phyloP scores from a whole-genome alignment of 64 coral and sea anemone genomes.

The Montipora capricornis region DNA sequence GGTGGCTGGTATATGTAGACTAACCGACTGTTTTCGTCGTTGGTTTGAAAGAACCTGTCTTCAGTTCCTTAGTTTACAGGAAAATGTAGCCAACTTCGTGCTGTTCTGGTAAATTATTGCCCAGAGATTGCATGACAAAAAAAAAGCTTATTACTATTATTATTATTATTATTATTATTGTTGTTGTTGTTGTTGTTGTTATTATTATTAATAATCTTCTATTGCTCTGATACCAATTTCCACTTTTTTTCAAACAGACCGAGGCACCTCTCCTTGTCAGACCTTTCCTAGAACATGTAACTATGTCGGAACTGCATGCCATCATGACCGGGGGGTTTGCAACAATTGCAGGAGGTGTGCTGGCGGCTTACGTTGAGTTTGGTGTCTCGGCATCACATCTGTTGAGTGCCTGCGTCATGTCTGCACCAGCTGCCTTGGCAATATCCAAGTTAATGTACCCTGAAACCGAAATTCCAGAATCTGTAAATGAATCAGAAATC shows the following conservation, averaged over 20 bases:
- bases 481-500: conserved; percentile 80
- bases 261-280: conserved; percentile 88
- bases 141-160: too few relatives aligned
- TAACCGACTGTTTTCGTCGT: too few relatives aligned
- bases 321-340: conserved; percentile 97
- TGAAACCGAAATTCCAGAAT: conserved; percentile 83
- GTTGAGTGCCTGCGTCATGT: conserved; percentile 93
- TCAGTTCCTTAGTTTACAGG: too few relatives aligned
- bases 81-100: too few relatives aligned
- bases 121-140: too few relatives aligned
- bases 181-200: too few relatives aligned
- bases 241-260: conserved; percentile 53
- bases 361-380: conserved; percentile 90
- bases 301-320: conserved; percentile 94
- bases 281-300: conserved; percentile 86
- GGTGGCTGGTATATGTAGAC: too few relatives aligned
- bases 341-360: conserved; percentile 90
- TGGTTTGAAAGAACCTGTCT: too few relatives aligned
- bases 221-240: too few relatives aligned
- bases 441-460: conserved; percentile 95
- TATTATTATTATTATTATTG: too few relatives aligned
- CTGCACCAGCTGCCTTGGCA: conserved; percentile 89
- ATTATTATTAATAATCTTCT: too few relatives aligned
- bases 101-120: too few relatives aligned
- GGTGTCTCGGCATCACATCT: conserved; percentile 90